Percentiles rank a stretch among this genome's conserved stretches.
These are phyloP conservation scores for Vanacampus margaritifer DNA, from an alignment of 2,113 vertebrate species.

Conservation along the genomic window DNA sequence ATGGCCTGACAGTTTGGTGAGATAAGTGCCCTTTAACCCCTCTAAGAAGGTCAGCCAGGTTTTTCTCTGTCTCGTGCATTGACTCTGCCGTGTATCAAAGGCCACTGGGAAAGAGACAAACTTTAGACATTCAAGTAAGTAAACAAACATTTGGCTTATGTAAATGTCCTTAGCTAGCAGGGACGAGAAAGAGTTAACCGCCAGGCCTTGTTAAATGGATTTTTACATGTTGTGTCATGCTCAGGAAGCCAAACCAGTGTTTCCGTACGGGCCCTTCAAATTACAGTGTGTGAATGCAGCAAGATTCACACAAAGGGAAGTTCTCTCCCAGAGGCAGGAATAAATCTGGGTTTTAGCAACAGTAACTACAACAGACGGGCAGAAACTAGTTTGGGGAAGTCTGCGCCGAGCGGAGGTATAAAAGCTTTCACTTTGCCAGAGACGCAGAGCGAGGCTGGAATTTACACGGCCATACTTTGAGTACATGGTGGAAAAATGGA, in stretches of 20 bases:
- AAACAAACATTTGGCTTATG: background rate
- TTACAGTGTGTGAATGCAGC: conserved; percentile 52
- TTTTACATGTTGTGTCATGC: conserved; percentile 72
- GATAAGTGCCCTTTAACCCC: too few species aligned
- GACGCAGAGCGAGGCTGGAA: conserved; percentile 18
- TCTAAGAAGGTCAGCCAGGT: conserved; percentile 6
- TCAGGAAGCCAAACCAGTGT: conserved; percentile 70
- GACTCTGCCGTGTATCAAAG: background rate
- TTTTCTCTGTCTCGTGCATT: background rate
- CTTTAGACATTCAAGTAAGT: background rate
- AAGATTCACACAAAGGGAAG: conserved; percentile 63
- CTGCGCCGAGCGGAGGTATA: conserved; percentile 48
- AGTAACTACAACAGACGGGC: conserved; percentile 76
- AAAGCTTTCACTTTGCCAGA: conserved; percentile 51
- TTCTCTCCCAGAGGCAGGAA: conserved; percentile 66
- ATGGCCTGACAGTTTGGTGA: background rate
- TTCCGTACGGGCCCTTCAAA: conserved; percentile 64
- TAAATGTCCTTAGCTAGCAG: background rate
- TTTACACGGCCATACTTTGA: conserved; percentile 32
- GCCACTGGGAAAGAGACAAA: background rate
- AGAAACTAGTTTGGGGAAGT: conserved; percentile 60
- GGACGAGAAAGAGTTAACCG: conserved; percentile 53
- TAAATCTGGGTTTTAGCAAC: conserved; percentile 73
- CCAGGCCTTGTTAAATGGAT: conserved; percentile 20
- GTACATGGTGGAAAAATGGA: conserved; percentile 15